Evolutionary conservation across 2,888 invertebrate genomes (phyloP), one percentile per base, ranked within the genome.

Genomic region (Myopa tessellatipennis): DNA sequence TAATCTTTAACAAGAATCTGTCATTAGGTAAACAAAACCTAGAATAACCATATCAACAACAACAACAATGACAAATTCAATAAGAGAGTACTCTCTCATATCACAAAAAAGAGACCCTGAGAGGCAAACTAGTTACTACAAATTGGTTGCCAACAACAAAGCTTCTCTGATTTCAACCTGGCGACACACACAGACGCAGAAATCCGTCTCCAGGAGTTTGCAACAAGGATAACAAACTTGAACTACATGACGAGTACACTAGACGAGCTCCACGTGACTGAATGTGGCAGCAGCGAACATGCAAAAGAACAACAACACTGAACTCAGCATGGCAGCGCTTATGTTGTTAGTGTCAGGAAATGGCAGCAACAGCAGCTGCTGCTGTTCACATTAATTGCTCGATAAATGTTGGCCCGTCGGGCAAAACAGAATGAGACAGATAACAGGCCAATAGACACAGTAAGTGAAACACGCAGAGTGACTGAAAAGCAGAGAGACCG

Each of bases 311-410:
- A 55, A 16, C 40, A 38, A 40, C 67, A 45, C 45, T 6, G 8
- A 45, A 45, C 45, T 8, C 71, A 50, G 38, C 71, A 55, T 34
- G 58, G 60, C 38, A 58, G n/a, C 60, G 71, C 60, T 71, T 71
- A 71, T 65, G 70, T 61, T 67, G 70, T 60, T 63, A 70, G 61
- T 52, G 65, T 40, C 60, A 73, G 69, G 7, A 63, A 18, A 10
- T 4, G 36, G 63, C 1, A 63, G 16, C 74, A 61, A 26, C 3
- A 40, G 34, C n/a, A 18, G 14, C 26, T 63, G 45, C 50, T 16
- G 55, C 63, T 50, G 74, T 61, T 74, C 50, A 68, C 74, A 65
- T 78, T 78, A 78, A 78, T 78, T 78, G 78, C 70, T 71, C 78
- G 78, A 74, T 78, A 78, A 74, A 74, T 74, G 78, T 71, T 74